Evolutionary conservation across 2,888 invertebrate genomes (phyloP).

Genomic region (Schizaphis graminum): DNA sequence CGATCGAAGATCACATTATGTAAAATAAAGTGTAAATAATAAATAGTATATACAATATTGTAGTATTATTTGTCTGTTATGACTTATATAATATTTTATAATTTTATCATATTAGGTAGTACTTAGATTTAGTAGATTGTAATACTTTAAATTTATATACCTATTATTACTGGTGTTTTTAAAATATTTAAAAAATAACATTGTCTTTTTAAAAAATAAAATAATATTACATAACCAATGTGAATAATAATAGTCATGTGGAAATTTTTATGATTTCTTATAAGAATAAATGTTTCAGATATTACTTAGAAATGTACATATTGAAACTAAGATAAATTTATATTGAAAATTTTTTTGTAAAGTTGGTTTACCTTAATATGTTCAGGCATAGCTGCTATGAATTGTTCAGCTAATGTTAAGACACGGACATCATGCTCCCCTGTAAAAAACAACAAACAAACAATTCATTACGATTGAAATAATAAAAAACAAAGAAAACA

Average conservation of each 20-base stretch:
- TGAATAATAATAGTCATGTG: not conserved
- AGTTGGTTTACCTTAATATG: slow-evolving; percentile 84
- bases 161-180: not conserved
- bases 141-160: not conserved
- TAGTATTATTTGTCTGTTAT: too few species aligned
- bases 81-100: not conserved
- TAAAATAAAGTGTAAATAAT: not conserved
- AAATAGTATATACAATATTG: too few species aligned
- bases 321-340: not conserved
- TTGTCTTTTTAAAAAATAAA: not conserved
- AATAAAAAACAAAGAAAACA: not conserved
- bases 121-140: too few species aligned
- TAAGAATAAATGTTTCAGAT: not conserved
- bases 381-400: slow-evolving; percentile 98
- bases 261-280: not conserved
- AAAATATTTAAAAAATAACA: not conserved
- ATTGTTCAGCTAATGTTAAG: slow-evolving; percentile 94
- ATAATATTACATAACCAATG: not conserved
- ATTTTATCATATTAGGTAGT: not conserved
- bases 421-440: slow-evolving; percentile 94
- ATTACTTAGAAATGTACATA: not conserved
- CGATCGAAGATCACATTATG: not conserved
- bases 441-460: slow-evolving; percentile 71
- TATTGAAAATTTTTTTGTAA: not conserved
- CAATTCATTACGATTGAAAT: not conserved